Percentiles rank a stretch among this genome's conserved stretches.
phyloP scores from a whole-genome alignment of 2,113 vertebrate species.

The Silurus asotus region DNA sequence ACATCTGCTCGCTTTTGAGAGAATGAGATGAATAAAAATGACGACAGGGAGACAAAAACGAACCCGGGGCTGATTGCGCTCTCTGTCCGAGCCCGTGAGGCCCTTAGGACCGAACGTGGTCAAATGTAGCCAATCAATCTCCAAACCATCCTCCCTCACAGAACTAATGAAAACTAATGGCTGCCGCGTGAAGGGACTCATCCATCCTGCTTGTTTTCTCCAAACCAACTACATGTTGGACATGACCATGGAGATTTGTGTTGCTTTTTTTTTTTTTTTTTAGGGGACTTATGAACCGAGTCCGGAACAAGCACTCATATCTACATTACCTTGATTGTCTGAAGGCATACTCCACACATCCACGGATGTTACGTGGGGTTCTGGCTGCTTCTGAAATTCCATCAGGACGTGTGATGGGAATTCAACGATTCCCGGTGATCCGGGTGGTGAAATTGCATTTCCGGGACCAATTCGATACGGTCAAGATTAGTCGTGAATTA shows the following conservation, averaged over 20 bases:
- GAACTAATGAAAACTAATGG: slow-evolving; percentile 77
- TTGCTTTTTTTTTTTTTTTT: background rate
- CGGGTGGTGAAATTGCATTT: slow-evolving; percentile 42
- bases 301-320: slow-evolving; percentile 3
- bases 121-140: slow-evolving; percentile 76
- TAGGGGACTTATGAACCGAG: background rate
- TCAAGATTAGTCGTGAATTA: slow-evolving; percentile 52
- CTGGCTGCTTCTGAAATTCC: background rate
- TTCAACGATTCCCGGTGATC: slow-evolving; percentile 24
- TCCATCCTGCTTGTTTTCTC: slow-evolving; percentile 68
- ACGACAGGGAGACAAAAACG: slow-evolving; percentile 57
- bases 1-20: slow-evolving; percentile 62
- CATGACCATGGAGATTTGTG: slow-evolving; percentile 1
- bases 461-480: slow-evolving; percentile 29
- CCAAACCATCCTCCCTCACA: slow-evolving; percentile 58
- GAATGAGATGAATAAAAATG: slow-evolving; percentile 70
- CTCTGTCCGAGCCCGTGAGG: slow-evolving; percentile 65
- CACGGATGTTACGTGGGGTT: background rate
- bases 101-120: slow-evolving; percentile 70
- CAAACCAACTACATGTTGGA: slow-evolving; percentile 42
- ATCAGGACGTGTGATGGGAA: slow-evolving; percentile 21
- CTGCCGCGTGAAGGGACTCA: slow-evolving; percentile 65
- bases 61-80: slow-evolving; percentile 65
- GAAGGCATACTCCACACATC: background rate
- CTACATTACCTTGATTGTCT: slow-evolving; percentile 26